These are phyloP conservation scores for Equus przewalskii DNA, from an alignment of 2,113 vertebrate genomes.

Conservation along the genomic window DNA sequence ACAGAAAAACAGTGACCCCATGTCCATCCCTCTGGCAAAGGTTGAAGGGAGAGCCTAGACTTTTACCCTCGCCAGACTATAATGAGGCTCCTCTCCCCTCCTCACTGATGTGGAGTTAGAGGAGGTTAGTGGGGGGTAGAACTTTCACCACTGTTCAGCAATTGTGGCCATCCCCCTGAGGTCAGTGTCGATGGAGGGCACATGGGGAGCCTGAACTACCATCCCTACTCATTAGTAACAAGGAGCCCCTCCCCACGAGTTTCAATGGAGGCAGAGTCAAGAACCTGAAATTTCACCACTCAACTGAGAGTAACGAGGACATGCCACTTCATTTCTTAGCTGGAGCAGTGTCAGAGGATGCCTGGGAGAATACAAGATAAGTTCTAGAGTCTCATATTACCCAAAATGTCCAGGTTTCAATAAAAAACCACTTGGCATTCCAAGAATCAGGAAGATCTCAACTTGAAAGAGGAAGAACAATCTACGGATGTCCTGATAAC, in stretches of 20 bases:
- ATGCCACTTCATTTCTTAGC: background rate
- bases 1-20: background rate
- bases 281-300: background rate
- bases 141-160: background rate
- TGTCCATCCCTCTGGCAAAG: background rate
- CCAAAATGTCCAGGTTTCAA: background rate
- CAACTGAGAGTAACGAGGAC: background rate
- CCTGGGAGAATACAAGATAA: background rate
- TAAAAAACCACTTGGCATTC: background rate
- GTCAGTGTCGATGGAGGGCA: background rate
- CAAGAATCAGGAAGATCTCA: constrained; percentile 3
- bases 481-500: background rate
- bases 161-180: background rate
- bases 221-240: background rate
- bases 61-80: background rate
- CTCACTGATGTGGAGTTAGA: background rate
- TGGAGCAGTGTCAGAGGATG: background rate
- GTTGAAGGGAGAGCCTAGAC: background rate
- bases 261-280: background rate
- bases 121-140: background rate
- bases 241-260: background rate
- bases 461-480: background rate
- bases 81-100: background rate
- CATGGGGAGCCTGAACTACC: background rate
- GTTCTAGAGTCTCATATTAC: background rate